Percentiles rank a stretch among this genome's conserved stretches.
phyloP scores from a whole-genome alignment of 1,140 invertebrate species.

The Periplaneta americana region DNA sequence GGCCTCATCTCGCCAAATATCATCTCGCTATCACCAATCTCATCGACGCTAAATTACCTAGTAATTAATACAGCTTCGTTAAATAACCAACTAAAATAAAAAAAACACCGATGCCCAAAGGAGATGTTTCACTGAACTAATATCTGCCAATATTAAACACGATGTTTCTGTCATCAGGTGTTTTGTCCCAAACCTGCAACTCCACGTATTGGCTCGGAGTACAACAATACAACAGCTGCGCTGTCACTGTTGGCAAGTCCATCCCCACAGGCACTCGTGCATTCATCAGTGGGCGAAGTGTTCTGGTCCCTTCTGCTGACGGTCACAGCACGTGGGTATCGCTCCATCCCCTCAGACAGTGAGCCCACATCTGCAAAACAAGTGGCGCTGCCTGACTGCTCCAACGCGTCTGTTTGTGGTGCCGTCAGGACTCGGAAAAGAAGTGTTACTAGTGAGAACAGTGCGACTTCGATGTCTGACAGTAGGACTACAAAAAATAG shows the following conservation, averaged over 20 bases:
- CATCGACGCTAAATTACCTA: too few species aligned
- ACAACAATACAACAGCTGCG: not conserved
- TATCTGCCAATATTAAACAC: too few species aligned
- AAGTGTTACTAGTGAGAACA: not conserved
- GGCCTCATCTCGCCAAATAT: too few species aligned
- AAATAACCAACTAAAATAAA: too few species aligned
- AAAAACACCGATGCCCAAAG: too few species aligned
- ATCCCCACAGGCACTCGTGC: not conserved
- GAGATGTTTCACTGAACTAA: too few species aligned
- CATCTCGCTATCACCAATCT: too few species aligned
- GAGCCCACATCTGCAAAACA: not conserved
- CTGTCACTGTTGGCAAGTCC: not conserved
- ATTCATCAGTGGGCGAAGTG: not conserved
- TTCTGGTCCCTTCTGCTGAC: constrained; percentile 3
- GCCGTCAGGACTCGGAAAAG: not conserved
- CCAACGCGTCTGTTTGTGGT: not conserved
- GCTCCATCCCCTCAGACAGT: not conserved
- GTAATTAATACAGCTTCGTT: too few species aligned
- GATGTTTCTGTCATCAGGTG: too few species aligned
- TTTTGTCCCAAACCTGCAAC: not conserved
- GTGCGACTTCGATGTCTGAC: not conserved
- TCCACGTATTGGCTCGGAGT: not conserved
- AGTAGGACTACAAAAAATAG: not conserved
- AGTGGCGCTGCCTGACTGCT: not conserved
- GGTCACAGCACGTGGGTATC: not conserved